phyloP scores from a whole-genome alignment of 1,140 invertebrate genomes.

The Lordiphosa mommai region DNA sequence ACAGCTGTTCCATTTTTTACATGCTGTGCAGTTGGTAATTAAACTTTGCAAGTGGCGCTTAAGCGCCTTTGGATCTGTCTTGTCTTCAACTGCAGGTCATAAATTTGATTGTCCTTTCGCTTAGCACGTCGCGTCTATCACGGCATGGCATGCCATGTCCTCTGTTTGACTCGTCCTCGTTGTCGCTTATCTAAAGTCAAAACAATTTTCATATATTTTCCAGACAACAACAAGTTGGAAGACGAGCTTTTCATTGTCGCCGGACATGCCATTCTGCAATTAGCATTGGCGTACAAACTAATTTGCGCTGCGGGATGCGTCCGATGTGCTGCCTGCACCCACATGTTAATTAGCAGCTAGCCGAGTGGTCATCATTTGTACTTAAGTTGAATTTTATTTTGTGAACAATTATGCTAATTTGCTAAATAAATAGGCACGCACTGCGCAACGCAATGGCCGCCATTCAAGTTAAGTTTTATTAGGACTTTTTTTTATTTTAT shows the following conservation, averaged over 20 bases:
- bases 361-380: slow-evolving; percentile 64
- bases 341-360: slow-evolving; percentile 73
- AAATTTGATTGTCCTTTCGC: slow-evolving; percentile 69
- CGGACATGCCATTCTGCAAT: slow-evolving; percentile 70
- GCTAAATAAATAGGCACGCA: slow-evolving; percentile 76
- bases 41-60: slow-evolving; percentile 62
- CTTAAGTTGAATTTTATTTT: slow-evolving; percentile 79
- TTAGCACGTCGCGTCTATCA: slow-evolving; percentile 58
- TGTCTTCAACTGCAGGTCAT: slow-evolving; percentile 65
- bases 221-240: slow-evolving; percentile 20
- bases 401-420: slow-evolving; percentile 79
- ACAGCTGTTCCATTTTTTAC: slow-evolving; percentile 44
- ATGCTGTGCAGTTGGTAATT: slow-evolving; percentile 42
- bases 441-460: slow-evolving; percentile 35
- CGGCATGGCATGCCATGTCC: slow-evolving; percentile 34
- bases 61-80: slow-evolving; percentile 19
- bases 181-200: slow-evolving; percentile 79
- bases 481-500: slow-evolving; percentile 68
- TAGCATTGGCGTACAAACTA: slow-evolving; percentile 78
- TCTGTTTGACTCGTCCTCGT: slow-evolving; percentile 24
- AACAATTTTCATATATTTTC: slow-evolving; percentile 78
- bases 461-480: slow-evolving; percentile 76
- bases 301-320: slow-evolving; percentile 71
- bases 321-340: slow-evolving; percentile 41
- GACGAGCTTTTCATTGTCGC: slow-evolving; percentile 59